Base-by-base conservation (phyloP, 1,140 invertebrate genomes). In the Solen grandis region DNA sequence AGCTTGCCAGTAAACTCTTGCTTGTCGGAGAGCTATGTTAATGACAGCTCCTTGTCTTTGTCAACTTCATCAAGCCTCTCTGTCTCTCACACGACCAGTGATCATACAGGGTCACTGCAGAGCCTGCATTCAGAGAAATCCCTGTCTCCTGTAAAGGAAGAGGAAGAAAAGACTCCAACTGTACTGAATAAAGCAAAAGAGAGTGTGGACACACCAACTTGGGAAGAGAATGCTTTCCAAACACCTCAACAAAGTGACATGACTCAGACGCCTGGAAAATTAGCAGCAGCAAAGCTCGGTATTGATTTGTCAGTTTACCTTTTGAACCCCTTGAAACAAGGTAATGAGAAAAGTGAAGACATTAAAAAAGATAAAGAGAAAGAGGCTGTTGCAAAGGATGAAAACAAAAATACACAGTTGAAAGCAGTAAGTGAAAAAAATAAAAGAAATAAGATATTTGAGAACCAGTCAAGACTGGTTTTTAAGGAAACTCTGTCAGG, bases 61-160 rank as follows among this genome's bases (percentile, higher is more conserved):
- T 78, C 75, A 68, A 68, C 55, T 3, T 78, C 75, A 4, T 69
- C 63, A 13, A 27, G 31, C 35, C 69, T 65, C 55, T 69, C 63
- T 46, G 54, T 78, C 22, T 78, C 75, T 46, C 66, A 55, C 69
- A 65, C 63, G n/a, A 63, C 63, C 29, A 65, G 69, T 57, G 65
- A 69, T 29, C 65, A 78, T 35, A 59, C 75, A 38, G 36, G 63
- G 13, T 78, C 75, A 41, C 36, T 78, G 5, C 75, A 78, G 38
- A 78, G 75, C 55, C 59, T 78, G 63, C 75, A 68, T 5, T 69
- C 63, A 4, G 75, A 68, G n/a, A 78, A 78, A 69, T 78, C 75
- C 1, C 25, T 78, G n/a, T 78, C 75, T 41, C 75, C 75, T 46
- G 75, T 78, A 2, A 68, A 68, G 54, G 75, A 78, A 57, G 75